Conservation (phyloP, 2,888 invertebrate species). For the Tricholauxania praeusta region DNA sequence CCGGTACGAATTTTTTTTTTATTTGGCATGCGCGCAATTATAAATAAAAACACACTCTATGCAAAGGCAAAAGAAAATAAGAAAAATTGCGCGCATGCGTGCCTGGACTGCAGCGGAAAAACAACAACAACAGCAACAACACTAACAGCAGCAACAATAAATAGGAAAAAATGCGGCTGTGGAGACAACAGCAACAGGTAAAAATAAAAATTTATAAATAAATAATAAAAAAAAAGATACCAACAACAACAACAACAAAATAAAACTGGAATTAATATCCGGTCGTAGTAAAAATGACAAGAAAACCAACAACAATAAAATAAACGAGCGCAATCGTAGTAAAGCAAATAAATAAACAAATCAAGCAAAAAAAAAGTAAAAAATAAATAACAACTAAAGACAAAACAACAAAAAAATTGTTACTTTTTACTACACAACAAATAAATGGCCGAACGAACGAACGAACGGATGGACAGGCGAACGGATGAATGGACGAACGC, state of each 20-base stretch:
- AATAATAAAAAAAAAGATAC: background rate
- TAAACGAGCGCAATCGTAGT: constrained; percentile 31
- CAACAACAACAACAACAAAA: constrained; percentile 3
- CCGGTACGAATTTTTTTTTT: constrained; percentile 40
- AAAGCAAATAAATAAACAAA: constrained; percentile 13
- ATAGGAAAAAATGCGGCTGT: constrained; percentile 1
- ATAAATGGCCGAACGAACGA: constrained; percentile 10
- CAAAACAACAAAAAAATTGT: constrained; percentile 28
- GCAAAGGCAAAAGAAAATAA: constrained; percentile 40
- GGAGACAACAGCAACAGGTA: constrained; percentile 28
- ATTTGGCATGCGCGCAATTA: constrained; percentile 60
- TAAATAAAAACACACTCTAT: constrained; percentile 43
- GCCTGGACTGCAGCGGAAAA: constrained; percentile 28
- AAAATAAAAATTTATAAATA: constrained; percentile 21
- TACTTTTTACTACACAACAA: constrained; percentile 14
- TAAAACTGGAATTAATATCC: constrained; percentile 59
- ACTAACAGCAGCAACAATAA: constrained; percentile 41
- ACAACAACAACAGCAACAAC: constrained; percentile 41
- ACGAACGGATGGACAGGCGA: constrained; percentile 18
- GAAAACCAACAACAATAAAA: constrained; percentile 44
- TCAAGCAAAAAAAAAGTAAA: constrained; percentile 36
- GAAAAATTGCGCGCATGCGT: constrained; percentile 25
- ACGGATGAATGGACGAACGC: constrained; percentile 15
- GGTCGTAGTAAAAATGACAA: constrained; percentile 61
- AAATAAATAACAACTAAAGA: constrained; percentile 42